Evolutionary conservation across 2,113 vertebrate species (phyloP).

Genomic region (Neogale vison): DNA sequence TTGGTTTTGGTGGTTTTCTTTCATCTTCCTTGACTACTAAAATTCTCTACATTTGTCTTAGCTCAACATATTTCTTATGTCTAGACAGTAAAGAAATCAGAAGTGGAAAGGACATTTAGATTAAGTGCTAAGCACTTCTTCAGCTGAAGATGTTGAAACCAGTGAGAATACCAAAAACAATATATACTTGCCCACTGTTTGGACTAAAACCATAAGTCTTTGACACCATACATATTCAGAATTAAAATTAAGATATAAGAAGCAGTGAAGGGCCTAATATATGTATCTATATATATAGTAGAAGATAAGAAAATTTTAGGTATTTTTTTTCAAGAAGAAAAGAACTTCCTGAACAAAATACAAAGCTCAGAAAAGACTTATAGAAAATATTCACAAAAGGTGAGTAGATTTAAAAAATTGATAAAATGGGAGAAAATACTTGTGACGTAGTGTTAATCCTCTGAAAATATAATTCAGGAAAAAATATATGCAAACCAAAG

Average conservation of each 20-base stretch:
- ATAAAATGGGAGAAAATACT: neutral
- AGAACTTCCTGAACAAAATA: neutral
- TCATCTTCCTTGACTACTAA: neutral
- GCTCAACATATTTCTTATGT: neutral
- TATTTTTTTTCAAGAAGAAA: neutral
- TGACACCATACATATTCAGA: neutral
- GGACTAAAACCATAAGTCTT: neutral
- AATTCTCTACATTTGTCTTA: neutral
- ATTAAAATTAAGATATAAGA: neutral
- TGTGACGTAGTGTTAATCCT: neutral
- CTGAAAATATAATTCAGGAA: neutral
- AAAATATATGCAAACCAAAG: neutral
- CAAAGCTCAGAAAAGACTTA: neutral
- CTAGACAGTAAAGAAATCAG: neutral
- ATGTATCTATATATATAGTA: neutral
- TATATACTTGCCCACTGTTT: neutral
- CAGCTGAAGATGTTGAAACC: neutral
- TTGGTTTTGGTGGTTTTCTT: neutral
- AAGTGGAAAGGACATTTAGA: neutral
- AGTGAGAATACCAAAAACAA: neutral
- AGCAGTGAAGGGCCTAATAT: neutral
- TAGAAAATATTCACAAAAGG: neutral
- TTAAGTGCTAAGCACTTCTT: neutral
- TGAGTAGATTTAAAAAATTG: neutral
- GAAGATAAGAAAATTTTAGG: neutral